Evolutionary conservation across 2,113 vertebrate species (phyloP).

Genomic region (Leptobrachium leishanense): DNA sequence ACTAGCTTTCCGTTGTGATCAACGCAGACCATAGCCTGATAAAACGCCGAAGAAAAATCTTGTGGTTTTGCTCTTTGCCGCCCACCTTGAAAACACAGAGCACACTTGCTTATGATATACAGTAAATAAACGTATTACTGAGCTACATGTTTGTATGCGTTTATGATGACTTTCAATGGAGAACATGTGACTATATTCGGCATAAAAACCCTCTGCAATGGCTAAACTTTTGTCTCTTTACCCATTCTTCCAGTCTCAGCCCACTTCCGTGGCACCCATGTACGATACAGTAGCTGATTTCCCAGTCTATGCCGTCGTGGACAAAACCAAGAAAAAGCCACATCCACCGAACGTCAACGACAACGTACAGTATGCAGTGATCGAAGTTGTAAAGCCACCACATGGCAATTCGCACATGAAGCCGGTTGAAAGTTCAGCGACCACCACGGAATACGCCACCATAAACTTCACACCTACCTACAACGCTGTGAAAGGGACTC

Average conservation of each 20-base stretch:
- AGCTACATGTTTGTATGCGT: too few species aligned
- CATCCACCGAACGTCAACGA: conserved; percentile 48
- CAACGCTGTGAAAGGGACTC: conserved; percentile 65
- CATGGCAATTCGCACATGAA: conserved; percentile 52
- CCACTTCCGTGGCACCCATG: conserved; percentile 28
- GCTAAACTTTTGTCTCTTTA: background rate
- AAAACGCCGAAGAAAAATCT: too few species aligned
- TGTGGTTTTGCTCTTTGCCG: too few species aligned
- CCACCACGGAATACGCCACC: conserved; percentile 76
- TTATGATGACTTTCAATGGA: too few species aligned
- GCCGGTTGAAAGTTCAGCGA: conserved; percentile 53
- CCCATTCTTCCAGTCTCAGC: background rate
- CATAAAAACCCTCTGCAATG: too few species aligned
- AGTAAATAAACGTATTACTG: too few species aligned
- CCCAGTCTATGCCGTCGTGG: conserved; percentile 62
- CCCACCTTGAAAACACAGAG: too few species aligned
- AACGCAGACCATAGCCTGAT: too few species aligned
- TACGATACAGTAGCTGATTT: conserved; percentile 58
- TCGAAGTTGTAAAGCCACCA: conserved; percentile 65
- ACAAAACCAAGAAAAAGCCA: conserved; percentile 48
- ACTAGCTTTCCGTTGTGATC: too few species aligned
- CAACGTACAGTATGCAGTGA: conserved; percentile 77
- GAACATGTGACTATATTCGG: too few species aligned
- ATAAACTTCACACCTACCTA: conserved; percentile 71
- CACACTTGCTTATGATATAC: too few species aligned